Evolutionary conservation across 2,113 vertebrate species (phyloP).

Genomic region (Anser cygnoides): DNA sequence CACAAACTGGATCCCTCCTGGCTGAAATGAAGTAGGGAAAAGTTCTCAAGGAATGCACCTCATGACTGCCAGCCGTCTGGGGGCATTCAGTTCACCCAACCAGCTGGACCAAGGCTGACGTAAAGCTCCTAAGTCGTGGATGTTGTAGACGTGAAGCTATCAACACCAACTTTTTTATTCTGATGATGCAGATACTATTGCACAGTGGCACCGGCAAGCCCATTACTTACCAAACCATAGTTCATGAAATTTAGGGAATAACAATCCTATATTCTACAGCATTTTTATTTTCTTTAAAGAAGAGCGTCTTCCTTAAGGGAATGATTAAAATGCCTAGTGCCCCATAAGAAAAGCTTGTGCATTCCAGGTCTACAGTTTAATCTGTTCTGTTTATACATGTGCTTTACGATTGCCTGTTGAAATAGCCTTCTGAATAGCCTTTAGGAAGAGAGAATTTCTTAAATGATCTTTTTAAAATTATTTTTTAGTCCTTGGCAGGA

Average conservation of each 20-base stretch:
- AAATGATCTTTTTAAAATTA: background rate
- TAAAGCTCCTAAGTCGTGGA: background rate
- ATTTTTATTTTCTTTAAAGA: background rate
- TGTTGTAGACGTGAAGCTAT: background rate
- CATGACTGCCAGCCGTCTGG: accelerated
- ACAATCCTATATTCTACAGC: background rate
- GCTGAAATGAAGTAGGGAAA: background rate
- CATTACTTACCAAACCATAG: background rate
- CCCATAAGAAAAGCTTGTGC: background rate
- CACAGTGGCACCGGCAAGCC: background rate
- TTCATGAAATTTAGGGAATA: background rate
- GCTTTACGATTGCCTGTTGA: background rate
- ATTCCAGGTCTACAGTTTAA: background rate
- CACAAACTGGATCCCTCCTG: background rate
- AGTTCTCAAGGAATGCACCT: background rate
- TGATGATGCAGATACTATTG: background rate
- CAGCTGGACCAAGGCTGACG: background rate
- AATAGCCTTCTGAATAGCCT: background rate
- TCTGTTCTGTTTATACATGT: background rate
- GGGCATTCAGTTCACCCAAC: accelerated
- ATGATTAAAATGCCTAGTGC: background rate
- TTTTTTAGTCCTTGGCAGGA: background rate
- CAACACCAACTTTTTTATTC: background rate
- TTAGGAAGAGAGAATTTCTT: background rate
- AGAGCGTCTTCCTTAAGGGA: background rate